Base-by-base conservation (phyloP, 2,113 vertebrate species). In the Ictalurus punctatus region DNA sequence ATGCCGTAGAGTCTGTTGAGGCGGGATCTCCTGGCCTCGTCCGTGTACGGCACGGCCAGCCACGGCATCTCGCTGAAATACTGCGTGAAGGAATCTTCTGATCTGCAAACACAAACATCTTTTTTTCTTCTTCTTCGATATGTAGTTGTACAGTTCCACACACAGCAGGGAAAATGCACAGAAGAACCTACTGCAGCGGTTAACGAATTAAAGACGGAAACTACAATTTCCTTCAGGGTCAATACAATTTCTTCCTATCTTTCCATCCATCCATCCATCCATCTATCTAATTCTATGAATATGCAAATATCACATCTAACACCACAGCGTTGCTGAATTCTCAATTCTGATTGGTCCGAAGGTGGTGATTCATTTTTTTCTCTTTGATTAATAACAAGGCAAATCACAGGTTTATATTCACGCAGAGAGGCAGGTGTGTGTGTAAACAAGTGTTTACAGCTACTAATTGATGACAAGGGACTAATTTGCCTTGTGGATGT, bases 41-140 rank as follows among this genome's bases (percentile, higher is more conserved):
- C 98, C 0, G 96, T 92, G 81, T 99, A 99, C 0, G 98, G 98
- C 79, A 99, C 96, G 0, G 98, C 98, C 10, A 98, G 91, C 98
- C 98, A 99, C 7, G 98, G 98, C 98, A 99, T 99, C 95, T 99
- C 98, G 0, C 97, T 99, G 95, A 99, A 99, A 92, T 99, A 99
- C 96, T 99, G 98, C 89, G 97, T 97, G 93, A 99, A 99, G 1
- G 98, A 99, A 86, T 99, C 98, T 94, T 99, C 98, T 21, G 98
- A 99, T 95, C 98, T 99, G 91, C 3, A 86, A 5, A 19, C 78
- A 44, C 34, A 63, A 44, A 23, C 17, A 25, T 37, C 12, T 1
- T 21, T 40, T 14, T 37, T 34, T 9, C 40, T 30, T 71, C 34
- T 34, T 34, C 2, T 8, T 10, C 23, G 27, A 14, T 48, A 52